Conservation (phyloP, 2,797 vertebrate species). For the Spheniscus humboldti region DNA sequence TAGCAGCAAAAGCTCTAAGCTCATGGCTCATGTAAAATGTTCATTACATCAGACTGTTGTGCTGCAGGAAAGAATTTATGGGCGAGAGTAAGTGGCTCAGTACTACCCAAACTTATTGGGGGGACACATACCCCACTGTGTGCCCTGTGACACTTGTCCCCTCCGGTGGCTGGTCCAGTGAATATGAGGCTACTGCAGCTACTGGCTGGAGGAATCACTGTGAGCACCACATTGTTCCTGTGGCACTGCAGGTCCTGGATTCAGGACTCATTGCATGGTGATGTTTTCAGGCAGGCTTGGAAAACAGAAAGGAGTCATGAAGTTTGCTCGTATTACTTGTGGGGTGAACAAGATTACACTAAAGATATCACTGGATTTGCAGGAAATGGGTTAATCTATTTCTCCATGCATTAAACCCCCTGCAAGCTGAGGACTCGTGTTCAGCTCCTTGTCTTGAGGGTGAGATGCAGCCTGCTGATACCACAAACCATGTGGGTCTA, state of each 20-base stretch:
- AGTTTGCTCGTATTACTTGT: neutral
- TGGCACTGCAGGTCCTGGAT: neutral
- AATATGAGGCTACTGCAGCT: neutral
- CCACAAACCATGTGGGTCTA: neutral
- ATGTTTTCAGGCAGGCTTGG: neutral
- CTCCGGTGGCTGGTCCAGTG: neutral
- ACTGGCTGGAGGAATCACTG: neutral
- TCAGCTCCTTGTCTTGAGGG: neutral
- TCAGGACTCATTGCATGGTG: neutral
- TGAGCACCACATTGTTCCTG: neutral
- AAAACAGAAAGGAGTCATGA: neutral
- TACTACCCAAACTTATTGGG: neutral
- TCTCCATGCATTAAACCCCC: neutral
- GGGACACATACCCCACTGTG: neutral
- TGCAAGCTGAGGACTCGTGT: neutral
- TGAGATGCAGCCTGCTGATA: neutral
- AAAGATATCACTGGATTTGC: neutral
- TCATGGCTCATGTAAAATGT: constrained; percentile 1
- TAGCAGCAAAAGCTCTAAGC: constrained; percentile 25
- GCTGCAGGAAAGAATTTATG: constrained; percentile 27
- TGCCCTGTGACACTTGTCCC: neutral
- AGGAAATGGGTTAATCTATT: neutral
- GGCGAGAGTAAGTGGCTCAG: neutral
- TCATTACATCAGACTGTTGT: constrained; percentile 43
- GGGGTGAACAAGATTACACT: neutral